phyloP scores from a whole-genome alignment of 2,797 vertebrate genomes.

The Spatula clypeata region DNA sequence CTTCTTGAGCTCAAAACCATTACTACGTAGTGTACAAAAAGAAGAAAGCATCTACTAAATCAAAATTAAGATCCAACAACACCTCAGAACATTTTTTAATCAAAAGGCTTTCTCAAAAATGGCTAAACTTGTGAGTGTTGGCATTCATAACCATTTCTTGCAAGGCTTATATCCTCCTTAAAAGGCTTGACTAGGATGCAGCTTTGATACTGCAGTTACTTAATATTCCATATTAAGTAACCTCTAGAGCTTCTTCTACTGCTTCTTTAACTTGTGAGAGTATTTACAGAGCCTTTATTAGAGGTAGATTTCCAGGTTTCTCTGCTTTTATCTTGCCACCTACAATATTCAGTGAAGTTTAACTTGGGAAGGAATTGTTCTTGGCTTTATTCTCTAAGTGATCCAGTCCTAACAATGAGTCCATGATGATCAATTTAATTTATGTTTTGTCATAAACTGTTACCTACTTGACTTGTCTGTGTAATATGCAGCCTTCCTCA shows the following conservation, averaged over 20 bases:
- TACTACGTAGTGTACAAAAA: not conserved
- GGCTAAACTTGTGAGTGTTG: not conserved
- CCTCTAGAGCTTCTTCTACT: constrained; percentile 4
- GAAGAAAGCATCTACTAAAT: not conserved
- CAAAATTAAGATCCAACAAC: not conserved
- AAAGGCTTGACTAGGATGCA: not conserved
- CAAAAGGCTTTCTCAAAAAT: not conserved
- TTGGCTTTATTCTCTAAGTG: constrained; percentile 55
- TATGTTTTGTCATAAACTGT: constrained; percentile 73
- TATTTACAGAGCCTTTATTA: constrained; percentile 28
- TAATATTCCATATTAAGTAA: not conserved
- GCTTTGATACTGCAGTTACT: not conserved
- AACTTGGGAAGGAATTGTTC: constrained; percentile 28
- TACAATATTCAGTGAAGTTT: constrained; percentile 36
- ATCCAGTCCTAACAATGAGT: constrained; percentile 67
- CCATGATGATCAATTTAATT: constrained; percentile 65
- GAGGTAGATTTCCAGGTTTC: constrained; percentile 22
- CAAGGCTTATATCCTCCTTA: not conserved
- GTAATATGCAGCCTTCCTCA: constrained; percentile 40
- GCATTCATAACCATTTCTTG: not conserved
- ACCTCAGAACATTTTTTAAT: not conserved
- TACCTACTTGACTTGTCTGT: constrained; percentile 56
- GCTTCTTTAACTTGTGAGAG: not conserved
- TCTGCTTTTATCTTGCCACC: constrained; percentile 47
- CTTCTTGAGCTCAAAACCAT: not conserved